Conservation (phyloP, 2,888 invertebrate genomes). For the Lathronympha strigana region DNA sequence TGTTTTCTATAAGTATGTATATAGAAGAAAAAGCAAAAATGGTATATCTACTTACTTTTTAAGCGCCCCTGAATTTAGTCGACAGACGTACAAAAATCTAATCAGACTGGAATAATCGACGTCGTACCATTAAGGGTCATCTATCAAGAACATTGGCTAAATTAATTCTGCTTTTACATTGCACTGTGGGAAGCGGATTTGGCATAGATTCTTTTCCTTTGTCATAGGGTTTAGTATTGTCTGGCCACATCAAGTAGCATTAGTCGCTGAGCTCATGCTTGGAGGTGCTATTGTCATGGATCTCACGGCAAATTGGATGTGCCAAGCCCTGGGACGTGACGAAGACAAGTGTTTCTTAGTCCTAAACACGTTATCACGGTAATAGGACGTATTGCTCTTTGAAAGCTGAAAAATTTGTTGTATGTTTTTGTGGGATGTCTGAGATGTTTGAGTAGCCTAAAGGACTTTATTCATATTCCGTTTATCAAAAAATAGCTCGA, state of each 20-base stretch:
- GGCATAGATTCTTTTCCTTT: constrained; percentile 13
- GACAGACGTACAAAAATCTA: constrained; percentile 9
- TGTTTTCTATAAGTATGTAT: too few species aligned
- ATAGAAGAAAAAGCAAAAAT: not conserved
- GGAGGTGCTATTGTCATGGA: constrained; percentile 57
- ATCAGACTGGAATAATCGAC: constrained; percentile 26
- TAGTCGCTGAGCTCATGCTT: constrained; percentile 48
- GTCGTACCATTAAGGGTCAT: constrained; percentile 26
- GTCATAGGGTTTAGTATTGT: constrained; percentile 24
- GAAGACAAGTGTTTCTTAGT: constrained; percentile 40
- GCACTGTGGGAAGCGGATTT: constrained; percentile 5
- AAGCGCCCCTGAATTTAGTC: not conserved
- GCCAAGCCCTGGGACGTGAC: constrained; percentile 49
- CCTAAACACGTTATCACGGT: constrained; percentile 21
- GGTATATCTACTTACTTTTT: not conserved
- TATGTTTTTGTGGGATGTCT: not conserved
- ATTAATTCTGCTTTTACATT: constrained; percentile 36
- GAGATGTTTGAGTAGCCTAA: too few species aligned
- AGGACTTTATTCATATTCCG: too few species aligned
- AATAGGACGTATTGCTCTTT: constrained; percentile 29
- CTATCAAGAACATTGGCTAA: constrained; percentile 34
- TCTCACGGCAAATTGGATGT: constrained; percentile 64
- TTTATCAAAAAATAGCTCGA: too few species aligned
- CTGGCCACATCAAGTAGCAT: constrained; percentile 25
- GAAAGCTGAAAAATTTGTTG: constrained; percentile 6